phyloP scores from a whole-genome alignment of 2,113 vertebrate species.

The Aspiorhynchus laticeps region DNA sequence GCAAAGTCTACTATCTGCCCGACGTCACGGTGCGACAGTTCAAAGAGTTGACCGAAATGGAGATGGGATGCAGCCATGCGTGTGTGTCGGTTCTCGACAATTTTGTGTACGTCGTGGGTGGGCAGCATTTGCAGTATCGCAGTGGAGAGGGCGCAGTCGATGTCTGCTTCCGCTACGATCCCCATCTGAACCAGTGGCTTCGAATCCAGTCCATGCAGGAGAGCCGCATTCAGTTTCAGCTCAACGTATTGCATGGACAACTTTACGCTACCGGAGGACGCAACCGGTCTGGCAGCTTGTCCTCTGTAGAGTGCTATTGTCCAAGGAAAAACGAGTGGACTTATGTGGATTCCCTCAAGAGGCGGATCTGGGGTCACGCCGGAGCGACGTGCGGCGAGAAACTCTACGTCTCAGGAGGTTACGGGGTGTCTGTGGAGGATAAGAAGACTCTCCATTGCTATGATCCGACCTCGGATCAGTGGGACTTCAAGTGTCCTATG shows the following conservation, averaged over 20 bases:
- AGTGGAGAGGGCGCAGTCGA: constrained; percentile 94
- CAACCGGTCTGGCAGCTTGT: constrained; percentile 91
- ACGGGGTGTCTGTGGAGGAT: constrained; percentile 92
- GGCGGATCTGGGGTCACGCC: constrained; percentile 94
- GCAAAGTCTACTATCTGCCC: constrained; percentile 85
- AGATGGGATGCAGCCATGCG: constrained; percentile 90
- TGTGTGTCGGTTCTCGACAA: constrained; percentile 93
- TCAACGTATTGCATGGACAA: constrained; percentile 81
- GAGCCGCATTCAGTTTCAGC: constrained; percentile 95
- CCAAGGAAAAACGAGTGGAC: constrained; percentile 90
- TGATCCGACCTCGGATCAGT: constrained; percentile 81
- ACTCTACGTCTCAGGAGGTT: constrained; percentile 92
- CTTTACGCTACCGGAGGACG: constrained; percentile 93
- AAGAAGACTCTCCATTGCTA: constrained; percentile 94
- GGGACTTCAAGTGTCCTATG: constrained; percentile 92
- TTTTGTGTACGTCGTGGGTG: constrained; percentile 92
- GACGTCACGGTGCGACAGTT: constrained; percentile 84
- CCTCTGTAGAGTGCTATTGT: constrained; percentile 92
- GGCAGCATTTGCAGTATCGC: constrained; percentile 94
- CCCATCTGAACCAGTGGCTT: constrained; percentile 90
- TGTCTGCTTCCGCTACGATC: constrained; percentile 89
- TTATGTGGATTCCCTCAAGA: constrained; percentile 87
- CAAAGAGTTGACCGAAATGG: constrained; percentile 90
- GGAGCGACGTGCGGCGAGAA: constrained; percentile 81
- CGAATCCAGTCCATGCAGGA: constrained; percentile 93